Evolutionary conservation across 2,113 vertebrate species (phyloP).

Genomic region (Platichthys stellatus): DNA sequence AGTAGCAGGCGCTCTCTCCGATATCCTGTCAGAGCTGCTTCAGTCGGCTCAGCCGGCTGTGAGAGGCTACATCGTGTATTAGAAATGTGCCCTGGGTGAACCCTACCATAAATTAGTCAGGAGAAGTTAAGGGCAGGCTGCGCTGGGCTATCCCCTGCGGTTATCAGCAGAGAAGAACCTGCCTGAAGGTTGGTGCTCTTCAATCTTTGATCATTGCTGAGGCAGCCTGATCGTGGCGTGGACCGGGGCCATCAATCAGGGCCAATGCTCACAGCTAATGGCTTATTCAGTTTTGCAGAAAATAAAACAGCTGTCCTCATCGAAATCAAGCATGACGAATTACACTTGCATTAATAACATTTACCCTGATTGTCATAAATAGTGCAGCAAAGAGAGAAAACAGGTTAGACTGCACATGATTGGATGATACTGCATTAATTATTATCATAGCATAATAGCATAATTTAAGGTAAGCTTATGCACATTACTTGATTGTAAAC

Average conservation of each 20-base stretch:
- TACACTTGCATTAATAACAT: conserved; percentile 45
- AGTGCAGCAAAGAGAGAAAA: not conserved
- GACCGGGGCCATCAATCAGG: conserved; percentile 71
- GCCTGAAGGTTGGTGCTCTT: conserved; percentile 61
- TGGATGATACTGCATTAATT: not conserved
- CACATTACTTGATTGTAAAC: conserved; percentile 5
- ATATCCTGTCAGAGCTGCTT: conserved; percentile 24
- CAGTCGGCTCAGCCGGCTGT: conserved; percentile 42
- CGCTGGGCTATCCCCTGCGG: conserved; percentile 44
- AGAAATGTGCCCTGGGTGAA: conserved; percentile 55
- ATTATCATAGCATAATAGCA: not conserved
- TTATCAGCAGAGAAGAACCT: conserved; percentile 65
- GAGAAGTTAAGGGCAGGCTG: conserved; percentile 58
- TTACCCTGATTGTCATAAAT: conserved; percentile 29
- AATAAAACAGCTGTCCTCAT: conserved; percentile 66
- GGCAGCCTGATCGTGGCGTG: conserved; percentile 59
- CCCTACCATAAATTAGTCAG: conserved; percentile 68
- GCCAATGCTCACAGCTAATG: conserved; percentile 68
- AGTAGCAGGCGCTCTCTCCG: conserved; percentile 22
- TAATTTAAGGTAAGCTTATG: not conserved
- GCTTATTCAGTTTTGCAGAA: conserved; percentile 68
- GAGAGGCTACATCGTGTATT: conserved; percentile 21
- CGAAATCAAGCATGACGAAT: conserved; percentile 64
- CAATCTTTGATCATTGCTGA: conserved; percentile 78
- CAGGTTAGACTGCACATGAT: not conserved